Conservation (phyloP, 2,797 vertebrate species). For the Gallirallus australis region DNA sequence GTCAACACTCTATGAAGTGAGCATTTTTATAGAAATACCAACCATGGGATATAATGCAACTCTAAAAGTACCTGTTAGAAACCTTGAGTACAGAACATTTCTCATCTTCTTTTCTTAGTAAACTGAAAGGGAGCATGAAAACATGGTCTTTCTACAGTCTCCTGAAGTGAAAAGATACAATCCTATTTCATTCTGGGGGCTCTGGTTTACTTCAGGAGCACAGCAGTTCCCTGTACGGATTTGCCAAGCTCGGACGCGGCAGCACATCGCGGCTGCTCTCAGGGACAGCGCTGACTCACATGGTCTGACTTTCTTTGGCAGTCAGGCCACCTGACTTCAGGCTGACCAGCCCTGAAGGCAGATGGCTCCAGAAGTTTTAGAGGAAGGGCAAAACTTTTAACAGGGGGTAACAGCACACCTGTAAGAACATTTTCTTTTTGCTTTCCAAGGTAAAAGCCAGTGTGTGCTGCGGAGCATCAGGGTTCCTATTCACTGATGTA, state of each 20-base stretch:
- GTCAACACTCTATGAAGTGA: background rate
- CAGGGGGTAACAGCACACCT: background rate
- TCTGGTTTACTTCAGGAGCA: background rate
- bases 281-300: background rate
- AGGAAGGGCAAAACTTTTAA: background rate
- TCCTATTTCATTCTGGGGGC: background rate
- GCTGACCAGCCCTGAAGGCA: background rate
- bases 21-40: conserved; percentile 48
- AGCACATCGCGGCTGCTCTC: background rate
- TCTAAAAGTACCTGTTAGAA: conserved; percentile 24
- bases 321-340: background rate
- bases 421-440: background rate
- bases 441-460: background rate
- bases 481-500: background rate
- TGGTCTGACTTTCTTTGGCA: background rate
- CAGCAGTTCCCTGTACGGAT: background rate
- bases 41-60: background rate
- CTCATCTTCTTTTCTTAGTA: background rate
- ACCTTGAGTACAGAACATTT: background rate
- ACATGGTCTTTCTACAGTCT: background rate
- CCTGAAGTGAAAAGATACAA: background rate
- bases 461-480: background rate
- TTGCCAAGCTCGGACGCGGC: background rate
- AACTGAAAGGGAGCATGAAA: background rate
- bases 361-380: background rate